Conservation (phyloP, 2,888 invertebrate species). For the Ctena decussata region DNA sequence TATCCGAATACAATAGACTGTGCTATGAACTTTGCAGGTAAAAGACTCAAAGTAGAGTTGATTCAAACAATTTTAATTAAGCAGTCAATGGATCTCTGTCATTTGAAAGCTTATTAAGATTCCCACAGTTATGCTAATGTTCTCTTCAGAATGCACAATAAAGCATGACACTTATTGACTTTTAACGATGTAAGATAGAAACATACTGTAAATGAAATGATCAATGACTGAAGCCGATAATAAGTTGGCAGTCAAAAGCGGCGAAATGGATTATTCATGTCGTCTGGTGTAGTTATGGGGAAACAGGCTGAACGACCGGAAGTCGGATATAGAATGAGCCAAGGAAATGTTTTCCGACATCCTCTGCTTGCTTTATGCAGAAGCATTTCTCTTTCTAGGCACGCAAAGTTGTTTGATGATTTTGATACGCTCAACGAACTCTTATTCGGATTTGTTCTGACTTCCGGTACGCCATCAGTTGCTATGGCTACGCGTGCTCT, state of each 20-base stretch:
- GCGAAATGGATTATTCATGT: conserved; percentile 71
- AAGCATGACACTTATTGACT: conserved; percentile 68
- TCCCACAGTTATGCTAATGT: conserved; percentile 60
- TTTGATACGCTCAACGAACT: conserved; percentile 68
- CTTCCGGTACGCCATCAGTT: conserved; percentile 68
- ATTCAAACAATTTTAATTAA: conserved; percentile 63
- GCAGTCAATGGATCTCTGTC: conserved; percentile 37
- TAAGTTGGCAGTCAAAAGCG: conserved; percentile 62
- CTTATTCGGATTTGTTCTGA: conserved; percentile 64
- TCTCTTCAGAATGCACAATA: conserved; percentile 49
- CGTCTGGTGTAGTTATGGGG: conserved; percentile 64
- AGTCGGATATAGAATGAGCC: conserved; percentile 67
- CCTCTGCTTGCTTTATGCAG: conserved; percentile 52
- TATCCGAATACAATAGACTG: conserved; percentile 47
- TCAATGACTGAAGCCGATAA: conserved; percentile 40
- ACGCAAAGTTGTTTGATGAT: conserved; percentile 70
- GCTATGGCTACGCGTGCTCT: conserved; percentile 62
- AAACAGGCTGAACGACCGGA: conserved; percentile 63
- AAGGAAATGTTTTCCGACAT: conserved; percentile 65
- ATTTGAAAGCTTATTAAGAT: conserved; percentile 52
- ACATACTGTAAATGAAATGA: conserved; percentile 63
- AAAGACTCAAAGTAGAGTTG: conserved; percentile 16
- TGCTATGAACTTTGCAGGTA: conserved; percentile 10
- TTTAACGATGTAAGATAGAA: conserved; percentile 60
- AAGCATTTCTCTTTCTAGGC: conserved; percentile 65